A percentile compares a stretch with the other conserved stretches of the same genome.
These are phyloP conservation scores for Globicephala melas DNA, from an alignment of 2,113 vertebrate species.

Conservation along the genomic window DNA sequence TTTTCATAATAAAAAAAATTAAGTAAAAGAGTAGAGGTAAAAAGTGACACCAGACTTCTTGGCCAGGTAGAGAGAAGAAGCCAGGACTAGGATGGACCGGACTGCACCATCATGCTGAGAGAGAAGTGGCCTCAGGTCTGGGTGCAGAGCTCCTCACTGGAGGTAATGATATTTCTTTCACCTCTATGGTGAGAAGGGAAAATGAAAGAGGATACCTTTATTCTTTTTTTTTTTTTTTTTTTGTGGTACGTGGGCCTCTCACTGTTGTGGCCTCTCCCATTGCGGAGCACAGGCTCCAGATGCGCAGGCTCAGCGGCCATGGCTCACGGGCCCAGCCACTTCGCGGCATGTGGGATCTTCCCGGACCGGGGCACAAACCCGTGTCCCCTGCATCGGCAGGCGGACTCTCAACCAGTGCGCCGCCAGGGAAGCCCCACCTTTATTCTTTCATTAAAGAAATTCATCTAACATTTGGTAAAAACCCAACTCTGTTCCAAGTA, in stretches of 20 bases:
- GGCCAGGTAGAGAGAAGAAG: not conserved
- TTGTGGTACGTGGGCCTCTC: no score
- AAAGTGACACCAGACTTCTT: not conserved
- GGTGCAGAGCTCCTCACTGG: not conserved
- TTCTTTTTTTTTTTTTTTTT: not conserved
- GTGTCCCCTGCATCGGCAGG: no score
- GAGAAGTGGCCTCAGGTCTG: not conserved
- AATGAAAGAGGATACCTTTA: not conserved
- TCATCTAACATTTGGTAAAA: not conserved
- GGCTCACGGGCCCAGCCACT: no score
- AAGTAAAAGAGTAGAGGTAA: not conserved
- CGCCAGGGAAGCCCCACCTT: not conserved
- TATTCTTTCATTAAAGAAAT: not conserved
- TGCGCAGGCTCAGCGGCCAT: no score
- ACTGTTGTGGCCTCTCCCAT: no score
- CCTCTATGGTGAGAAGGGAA: not conserved
- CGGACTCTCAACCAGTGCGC: no score
- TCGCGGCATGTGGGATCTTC: no score
- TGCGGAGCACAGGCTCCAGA: no score
- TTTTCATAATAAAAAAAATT: not conserved
- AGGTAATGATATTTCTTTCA: not conserved
- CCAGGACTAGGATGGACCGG: not conserved
- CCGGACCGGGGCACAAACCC: no score
- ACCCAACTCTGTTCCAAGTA: not conserved
- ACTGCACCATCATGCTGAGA: fast-evolving